Evolutionary conservation across 1,140 invertebrate genomes (phyloP).

Genomic region (Batillaria attramentaria): DNA sequence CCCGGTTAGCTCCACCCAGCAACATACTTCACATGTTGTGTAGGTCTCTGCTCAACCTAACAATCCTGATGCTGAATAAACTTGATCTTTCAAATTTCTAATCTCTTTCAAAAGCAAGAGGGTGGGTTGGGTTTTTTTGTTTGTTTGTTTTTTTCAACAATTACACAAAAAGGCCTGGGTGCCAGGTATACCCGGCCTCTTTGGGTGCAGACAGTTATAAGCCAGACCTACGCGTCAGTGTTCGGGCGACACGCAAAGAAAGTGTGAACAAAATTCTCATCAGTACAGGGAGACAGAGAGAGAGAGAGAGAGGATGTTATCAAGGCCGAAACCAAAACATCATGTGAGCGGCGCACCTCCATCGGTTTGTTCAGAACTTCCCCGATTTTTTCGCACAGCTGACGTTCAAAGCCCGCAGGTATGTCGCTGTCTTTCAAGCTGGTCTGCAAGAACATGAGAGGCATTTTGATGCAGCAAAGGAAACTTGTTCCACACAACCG

Average conservation of each 20-base stretch:
- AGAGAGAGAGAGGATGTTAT: not conserved
- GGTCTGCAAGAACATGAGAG: conserved; percentile 12
- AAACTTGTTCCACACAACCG: not conserved
- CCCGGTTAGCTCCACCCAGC: not conserved
- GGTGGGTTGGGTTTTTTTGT: too few relatives aligned
- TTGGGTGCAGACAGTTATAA: too few relatives aligned
- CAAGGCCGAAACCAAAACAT: not conserved
- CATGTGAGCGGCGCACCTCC: not conserved
- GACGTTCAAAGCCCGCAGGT: not conserved
- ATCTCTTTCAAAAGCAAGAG: too few relatives aligned
- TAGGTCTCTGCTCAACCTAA: not conserved
- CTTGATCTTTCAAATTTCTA: too few relatives aligned
- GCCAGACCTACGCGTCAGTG: too few relatives aligned
- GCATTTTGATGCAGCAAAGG: not conserved
- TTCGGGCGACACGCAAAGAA: too few relatives aligned
- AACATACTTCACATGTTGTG: not conserved
- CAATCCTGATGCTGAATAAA: too few relatives aligned
- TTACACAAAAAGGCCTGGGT: not conserved
- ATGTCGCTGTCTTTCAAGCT: conserved; percentile 5
- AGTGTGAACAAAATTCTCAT: not conserved
- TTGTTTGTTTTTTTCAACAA: too few relatives aligned
- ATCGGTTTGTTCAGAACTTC: conserved; percentile 24
- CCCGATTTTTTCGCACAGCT: conserved; percentile 18
- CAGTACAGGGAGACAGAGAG: not conserved
- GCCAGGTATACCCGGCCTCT: not conserved